These are phyloP conservation scores for Oreochromis mossambicus DNA, from an alignment of 2,797 vertebrate genomes.

Conservation along the genomic window DNA sequence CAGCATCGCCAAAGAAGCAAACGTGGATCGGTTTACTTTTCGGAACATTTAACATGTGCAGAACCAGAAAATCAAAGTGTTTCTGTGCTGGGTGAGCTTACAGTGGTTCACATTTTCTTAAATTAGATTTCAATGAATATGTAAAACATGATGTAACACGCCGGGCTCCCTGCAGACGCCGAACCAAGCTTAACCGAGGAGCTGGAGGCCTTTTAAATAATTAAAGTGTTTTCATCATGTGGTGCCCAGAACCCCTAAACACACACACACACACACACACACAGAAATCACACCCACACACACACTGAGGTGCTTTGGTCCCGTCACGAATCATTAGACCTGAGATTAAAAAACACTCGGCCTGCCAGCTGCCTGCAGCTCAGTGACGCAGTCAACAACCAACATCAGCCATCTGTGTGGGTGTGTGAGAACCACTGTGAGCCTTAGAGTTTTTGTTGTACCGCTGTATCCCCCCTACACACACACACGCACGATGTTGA, in stretches of 20 bases:
- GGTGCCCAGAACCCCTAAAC: neutral
- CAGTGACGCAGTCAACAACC: neutral
- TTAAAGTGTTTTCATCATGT: neutral
- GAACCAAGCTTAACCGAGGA: neutral
- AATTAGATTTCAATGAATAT: neutral
- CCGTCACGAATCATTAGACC: constrained; percentile 13
- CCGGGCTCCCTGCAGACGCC: neutral
- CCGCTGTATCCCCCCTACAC: rapidly evolving
- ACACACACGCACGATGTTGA: rapidly evolving
- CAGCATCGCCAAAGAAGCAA: neutral
- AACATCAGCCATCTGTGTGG: neutral
- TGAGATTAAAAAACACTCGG: neutral
- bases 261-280: neutral
- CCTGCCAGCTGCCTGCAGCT: constrained; percentile 23
- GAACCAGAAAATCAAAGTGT: neutral
- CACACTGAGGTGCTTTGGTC: neutral
- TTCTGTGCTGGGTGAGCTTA: neutral
- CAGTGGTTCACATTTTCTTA: neutral
- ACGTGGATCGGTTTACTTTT: neutral
- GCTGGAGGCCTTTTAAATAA: neutral
- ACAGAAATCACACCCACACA: neutral
- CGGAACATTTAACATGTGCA: neutral
- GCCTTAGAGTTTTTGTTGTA: rapidly evolving
- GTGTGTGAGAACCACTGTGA: neutral
- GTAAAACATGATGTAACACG: neutral